Evolutionary conservation across 2,113 vertebrate genomes (phyloP), one percentile per base, ranked within the genome.

Genomic region (Galbula dea): DNA sequence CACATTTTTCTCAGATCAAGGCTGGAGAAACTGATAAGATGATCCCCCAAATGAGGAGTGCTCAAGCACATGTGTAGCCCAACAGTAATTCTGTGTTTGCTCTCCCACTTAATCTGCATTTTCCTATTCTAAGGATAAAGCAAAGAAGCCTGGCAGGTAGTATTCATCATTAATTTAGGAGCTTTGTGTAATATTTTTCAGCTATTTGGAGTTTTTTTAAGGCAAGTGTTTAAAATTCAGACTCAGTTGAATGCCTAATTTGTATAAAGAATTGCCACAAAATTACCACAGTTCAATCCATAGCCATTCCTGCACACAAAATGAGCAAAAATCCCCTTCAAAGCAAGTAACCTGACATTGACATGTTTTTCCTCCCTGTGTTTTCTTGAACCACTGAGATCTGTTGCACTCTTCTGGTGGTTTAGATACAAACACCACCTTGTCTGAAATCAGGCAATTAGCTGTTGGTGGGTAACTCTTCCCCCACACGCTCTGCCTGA

Each of bases 371-470:
- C 29, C 57, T 77, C 49, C 30, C 12, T 63, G 29, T 80, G 66
- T 80, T 79, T 86, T 65, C 51, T 30, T 36, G 68, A 76, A 63
- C 79, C 5, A 1, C 37, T 94, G 85, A 62, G 58, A 82, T 69
- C 3, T 0, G 1, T 37, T 87, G 78, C 74, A 63, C 52, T 71
- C 51, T 83, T 78, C 32, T 86, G 82, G 63, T 52, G 87, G 34
- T 32, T 83, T 15, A 52, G 83, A 72, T 81, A 30, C 62, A 57
- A 67, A 49, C 52, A 81, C 23, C 61, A 68, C 75, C 81, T 83
- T 54, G 65, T 39, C 78, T 80, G 90, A 83, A 95, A 55, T 49
- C 4, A 29, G 83, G 86, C 93, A 92, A 92, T 80, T 73, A 75
- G 43, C 30, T 93, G 63, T 85, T 12, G 1, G 34, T 32, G 57